phyloP scores from a whole-genome alignment of 2,888 invertebrate genomes.

The Hecatera dysodea region DNA sequence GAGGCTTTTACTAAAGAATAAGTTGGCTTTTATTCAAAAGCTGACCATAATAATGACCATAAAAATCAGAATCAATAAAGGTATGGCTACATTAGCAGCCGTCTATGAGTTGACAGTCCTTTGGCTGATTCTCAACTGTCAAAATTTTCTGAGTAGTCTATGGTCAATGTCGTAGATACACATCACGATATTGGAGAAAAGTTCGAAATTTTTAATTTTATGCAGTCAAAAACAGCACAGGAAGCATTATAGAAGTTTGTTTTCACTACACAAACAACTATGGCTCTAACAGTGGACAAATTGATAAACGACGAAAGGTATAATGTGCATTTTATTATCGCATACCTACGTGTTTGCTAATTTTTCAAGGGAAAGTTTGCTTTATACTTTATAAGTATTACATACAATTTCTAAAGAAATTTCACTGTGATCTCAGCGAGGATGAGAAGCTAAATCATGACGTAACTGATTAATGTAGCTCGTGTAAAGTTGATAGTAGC shows the following conservation, averaged over 20 bases:
- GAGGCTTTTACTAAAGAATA: too few relatives aligned
- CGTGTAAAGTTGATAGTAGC: constrained; percentile 16
- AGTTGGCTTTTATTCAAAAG: too few relatives aligned
- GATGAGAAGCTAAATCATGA: constrained; percentile 43
- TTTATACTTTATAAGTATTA: constrained; percentile 40
- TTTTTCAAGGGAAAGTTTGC: constrained; percentile 82
- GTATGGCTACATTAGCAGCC: not conserved
- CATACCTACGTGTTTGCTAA: constrained; percentile 65
- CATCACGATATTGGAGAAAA: constrained; percentile 75
- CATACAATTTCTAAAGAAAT: constrained; percentile 40
- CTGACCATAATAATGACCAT: too few relatives aligned
- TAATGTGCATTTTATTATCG: constrained; percentile 47
- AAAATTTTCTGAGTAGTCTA: constrained; percentile 54
- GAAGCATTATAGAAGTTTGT: constrained; percentile 54
- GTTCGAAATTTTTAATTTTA: constrained; percentile 73
- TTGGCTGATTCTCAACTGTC: constrained; percentile 42
- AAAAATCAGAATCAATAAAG: not conserved
- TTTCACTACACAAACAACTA: constrained; percentile 66
- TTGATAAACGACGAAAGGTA: constrained; percentile 88
- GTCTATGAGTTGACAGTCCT: constrained; percentile 14
- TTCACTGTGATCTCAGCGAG: constrained; percentile 33
- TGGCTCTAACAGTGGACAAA: constrained; percentile 87
- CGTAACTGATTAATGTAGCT: constrained; percentile 42
- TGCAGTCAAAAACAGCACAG: constrained; percentile 62
- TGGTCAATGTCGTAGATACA: constrained; percentile 71